Base-by-base conservation (phyloP, 2,113 vertebrate species). In the Hystrix brachyura region DNA sequence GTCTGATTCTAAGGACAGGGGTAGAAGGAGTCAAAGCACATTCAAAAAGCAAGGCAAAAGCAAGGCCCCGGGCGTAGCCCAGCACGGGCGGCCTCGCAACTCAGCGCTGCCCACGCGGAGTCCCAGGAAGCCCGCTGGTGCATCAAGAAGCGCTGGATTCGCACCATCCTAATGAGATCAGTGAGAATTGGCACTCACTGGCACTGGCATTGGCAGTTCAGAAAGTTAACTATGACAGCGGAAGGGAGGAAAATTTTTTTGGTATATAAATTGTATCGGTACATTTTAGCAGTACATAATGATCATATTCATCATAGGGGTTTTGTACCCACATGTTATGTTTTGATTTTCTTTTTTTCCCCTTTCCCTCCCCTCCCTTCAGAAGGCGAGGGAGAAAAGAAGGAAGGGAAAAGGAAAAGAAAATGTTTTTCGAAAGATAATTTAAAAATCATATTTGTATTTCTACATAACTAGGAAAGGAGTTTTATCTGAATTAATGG, bases 11-110 rank as follows among this genome's bases (percentile, higher is more conserved):
- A 29, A 21, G 14, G 18, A 65, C 11, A 23, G 1, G 13, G 1
- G 21, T 46, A 67, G 78, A 87, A 12, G 27, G 21, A 11, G 1
- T 13, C 1, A 5, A 13, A 84, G 21, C 15, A 15, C 3, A 19
- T 55, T 69, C 15, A 34, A 43, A 69, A 79, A 91, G n/a, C 29
- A 25, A 51, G 21, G 14, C 57, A 38, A 34, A 34, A 55, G 43
- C 34, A 11, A 55, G 71, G 7, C 13, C 1, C n/a, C 32, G 9
- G n/a, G 18, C n/a, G 1, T 0, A 34, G 10, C 27, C 0, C 0
- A 34, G 51, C 5, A 19, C 0, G 2, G 9, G 11, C 1, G 12
- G 29, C 8, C 25, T 32, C 38, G 48, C 14, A 51, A 46, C 38
- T 2, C 2, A 29, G 29, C 43, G 25, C 34, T 6, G 2, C 4